These are phyloP conservation scores for Hippolais icterina DNA, from an alignment of 2,113 vertebrate genomes.

Conservation along the genomic window DNA sequence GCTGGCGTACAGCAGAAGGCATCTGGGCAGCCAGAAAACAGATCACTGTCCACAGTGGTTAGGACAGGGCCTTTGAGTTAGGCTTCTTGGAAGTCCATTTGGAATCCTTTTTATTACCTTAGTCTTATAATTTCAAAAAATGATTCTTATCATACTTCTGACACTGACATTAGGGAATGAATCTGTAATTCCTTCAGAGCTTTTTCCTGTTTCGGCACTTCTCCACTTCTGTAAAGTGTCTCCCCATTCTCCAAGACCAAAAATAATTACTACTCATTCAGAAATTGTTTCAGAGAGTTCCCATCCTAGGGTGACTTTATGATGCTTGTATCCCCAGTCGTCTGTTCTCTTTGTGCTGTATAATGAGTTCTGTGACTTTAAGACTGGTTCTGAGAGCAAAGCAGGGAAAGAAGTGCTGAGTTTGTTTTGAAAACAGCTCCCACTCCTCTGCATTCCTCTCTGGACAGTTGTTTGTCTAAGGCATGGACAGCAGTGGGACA, in stretches of 20 bases:
- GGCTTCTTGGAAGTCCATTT: not conserved
- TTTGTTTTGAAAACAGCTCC: too few species aligned
- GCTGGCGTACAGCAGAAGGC: not conserved
- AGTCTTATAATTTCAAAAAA: not conserved
- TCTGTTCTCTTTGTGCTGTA: too few species aligned
- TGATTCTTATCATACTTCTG: not conserved
- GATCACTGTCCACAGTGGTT: not conserved
- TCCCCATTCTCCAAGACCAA: not conserved
- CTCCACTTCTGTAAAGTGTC: not conserved
- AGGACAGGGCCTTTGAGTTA: not conserved
- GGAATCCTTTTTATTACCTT: not conserved
- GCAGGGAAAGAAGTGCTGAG: too few species aligned
- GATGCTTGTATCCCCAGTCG: too few species aligned
- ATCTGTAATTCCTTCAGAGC: not conserved
- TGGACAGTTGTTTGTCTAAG: too few species aligned
- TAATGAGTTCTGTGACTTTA: too few species aligned
- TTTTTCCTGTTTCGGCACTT: not conserved
- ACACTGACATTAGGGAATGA: not conserved
- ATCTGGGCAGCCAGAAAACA: not conserved
- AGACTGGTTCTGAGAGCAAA: too few species aligned
- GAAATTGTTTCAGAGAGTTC: not conserved
- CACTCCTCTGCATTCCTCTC: too few species aligned
- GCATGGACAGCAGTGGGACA: too few species aligned
- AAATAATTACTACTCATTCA: not conserved
- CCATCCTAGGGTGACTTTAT: too few species aligned